Evolutionary conservation across 2,113 vertebrate species (phyloP).

Genomic region (Calidris pygmaea): DNA sequence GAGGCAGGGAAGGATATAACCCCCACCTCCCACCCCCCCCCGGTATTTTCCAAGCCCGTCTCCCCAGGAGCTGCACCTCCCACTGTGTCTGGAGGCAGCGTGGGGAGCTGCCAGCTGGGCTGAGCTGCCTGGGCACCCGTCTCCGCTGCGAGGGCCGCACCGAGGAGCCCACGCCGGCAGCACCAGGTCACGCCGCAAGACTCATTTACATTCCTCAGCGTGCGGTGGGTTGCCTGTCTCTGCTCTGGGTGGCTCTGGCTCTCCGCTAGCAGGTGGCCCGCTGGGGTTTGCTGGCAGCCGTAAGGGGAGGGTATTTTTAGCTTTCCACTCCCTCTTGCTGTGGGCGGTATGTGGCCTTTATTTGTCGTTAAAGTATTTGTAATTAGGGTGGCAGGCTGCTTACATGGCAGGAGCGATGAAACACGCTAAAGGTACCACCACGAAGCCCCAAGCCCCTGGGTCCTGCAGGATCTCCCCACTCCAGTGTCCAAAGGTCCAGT

Average conservation of each 20-base stretch:
- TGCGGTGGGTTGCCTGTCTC: not conserved
- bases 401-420: not conserved
- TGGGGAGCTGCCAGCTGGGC: not conserved
- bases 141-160: fast-evolving
- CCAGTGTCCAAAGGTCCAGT: fast-evolving
- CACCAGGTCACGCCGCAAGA: fast-evolving
- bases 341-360: constrained; percentile 7
- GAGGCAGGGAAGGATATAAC: not conserved
- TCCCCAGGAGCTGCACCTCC: not conserved
- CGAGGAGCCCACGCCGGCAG: not conserved
- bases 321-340: constrained; percentile 7
- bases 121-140: not conserved
- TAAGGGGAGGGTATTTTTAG: constrained; percentile 44
- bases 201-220: fast-evolving
- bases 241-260: not conserved
- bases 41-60: not conserved
- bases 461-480: fast-evolving
- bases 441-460: not conserved
- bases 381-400: not conserved
- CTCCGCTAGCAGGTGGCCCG: not conserved
- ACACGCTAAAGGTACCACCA: not conserved
- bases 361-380: not conserved
- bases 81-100: not conserved
- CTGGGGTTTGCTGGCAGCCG: constrained; percentile 20
- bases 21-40: too few species aligned